Conservation (phyloP, 2,888 invertebrate genomes). For the Cerceris ruficornis region DNA sequence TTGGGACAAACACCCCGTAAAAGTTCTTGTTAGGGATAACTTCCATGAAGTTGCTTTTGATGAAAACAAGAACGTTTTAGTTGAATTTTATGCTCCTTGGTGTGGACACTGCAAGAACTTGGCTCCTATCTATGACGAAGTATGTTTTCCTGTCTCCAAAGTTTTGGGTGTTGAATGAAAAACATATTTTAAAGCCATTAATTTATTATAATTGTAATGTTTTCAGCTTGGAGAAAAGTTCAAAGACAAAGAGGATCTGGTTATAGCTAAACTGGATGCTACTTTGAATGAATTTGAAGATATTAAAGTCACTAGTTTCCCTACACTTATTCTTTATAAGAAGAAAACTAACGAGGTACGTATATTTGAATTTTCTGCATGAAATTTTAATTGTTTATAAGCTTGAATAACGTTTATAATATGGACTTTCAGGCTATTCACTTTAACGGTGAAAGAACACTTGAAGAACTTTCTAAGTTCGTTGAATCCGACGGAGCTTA, state of each 20-base stretch:
- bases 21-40: conserved; percentile 96
- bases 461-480: conserved; percentile 96
- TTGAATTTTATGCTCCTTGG: conserved; percentile 99
- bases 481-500: conserved; percentile 94
- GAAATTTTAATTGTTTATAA: neutral
- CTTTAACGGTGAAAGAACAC: conserved; percentile 97
- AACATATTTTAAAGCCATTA: neutral
- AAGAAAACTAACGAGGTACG: conserved; percentile 93
- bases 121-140: conserved; percentile 95
- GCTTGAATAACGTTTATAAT: neutral
- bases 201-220: conserved; percentile 4
- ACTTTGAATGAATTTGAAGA: conserved; percentile 98
- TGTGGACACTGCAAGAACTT: conserved; percentile 99
- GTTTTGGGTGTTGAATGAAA: neutral
- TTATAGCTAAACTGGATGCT: conserved; percentile 99
- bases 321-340: conserved; percentile 96
- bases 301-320: conserved; percentile 97
- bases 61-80: conserved; percentile 94
- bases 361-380: neutral
- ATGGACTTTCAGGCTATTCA: conserved; percentile 86
- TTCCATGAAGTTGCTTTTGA: conserved; percentile 96
- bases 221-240: conserved; percentile 95
- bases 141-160: conserved; percentile 58
- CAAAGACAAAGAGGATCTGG: conserved; percentile 90
- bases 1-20: conserved; percentile 98